These are phyloP conservation scores for Rhinichthys klamathensis DNA, from an alignment of 2,113 vertebrate genomes.

Conservation along the genomic window DNA sequence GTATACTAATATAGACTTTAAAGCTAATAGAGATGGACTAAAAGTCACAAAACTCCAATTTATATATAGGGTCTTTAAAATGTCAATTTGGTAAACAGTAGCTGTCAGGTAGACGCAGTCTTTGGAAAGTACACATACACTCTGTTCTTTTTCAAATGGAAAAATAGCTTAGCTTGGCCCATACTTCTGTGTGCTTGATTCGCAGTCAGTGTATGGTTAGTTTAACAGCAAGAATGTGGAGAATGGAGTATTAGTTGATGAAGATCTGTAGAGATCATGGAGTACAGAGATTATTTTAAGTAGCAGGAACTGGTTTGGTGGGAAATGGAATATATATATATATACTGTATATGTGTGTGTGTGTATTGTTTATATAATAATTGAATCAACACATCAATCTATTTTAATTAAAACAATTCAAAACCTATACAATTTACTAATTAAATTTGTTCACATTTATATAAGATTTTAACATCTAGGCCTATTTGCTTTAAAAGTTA, in stretches of 20 bases:
- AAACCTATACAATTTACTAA: background rate
- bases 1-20: background rate
- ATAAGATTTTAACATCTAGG: no score
- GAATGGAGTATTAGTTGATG: conserved; percentile 33
- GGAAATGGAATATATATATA: background rate
- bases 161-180: background rate
- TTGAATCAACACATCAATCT: background rate
- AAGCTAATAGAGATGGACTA: background rate
- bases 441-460: no score
- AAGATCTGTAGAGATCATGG: background rate
- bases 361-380: no score
- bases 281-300: background rate
- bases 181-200: background rate
- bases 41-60: background rate
- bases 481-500: no score
- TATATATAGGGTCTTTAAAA: background rate
- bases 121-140: background rate
- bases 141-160: conserved; percentile 8
- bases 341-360: background rate
- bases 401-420: background rate
- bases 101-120: background rate
- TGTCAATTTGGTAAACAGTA: background rate
- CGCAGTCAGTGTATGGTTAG: background rate
- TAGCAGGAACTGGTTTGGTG: background rate
- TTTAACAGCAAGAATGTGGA: conserved; percentile 24